These are phyloP conservation scores for Hypanus sabinus DNA, from an alignment of 2,113 vertebrate genomes.

Conservation along the genomic window DNA sequence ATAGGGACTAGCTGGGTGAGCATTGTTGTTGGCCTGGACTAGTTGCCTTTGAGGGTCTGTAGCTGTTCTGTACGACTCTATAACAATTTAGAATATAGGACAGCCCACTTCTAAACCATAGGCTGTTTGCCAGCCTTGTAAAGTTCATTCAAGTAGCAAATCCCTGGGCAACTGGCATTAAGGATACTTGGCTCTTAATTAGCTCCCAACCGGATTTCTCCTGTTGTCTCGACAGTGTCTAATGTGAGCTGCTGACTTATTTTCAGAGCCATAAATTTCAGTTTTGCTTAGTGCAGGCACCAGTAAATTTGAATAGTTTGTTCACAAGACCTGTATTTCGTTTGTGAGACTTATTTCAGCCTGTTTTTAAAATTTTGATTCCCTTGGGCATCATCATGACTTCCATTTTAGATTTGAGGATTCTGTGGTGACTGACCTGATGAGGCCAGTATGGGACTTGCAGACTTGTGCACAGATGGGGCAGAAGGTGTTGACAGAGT, in stretches of 20 bases:
- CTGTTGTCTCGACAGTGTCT: not conserved
- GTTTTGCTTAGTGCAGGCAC: not conserved
- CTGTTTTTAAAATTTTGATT: not conserved
- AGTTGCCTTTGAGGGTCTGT: too few species aligned
- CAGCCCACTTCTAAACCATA: not conserved
- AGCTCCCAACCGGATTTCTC: constrained; percentile 21
- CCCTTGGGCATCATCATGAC: too few species aligned
- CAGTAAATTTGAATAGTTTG: not conserved
- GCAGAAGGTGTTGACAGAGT: too few species aligned
- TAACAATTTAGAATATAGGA: not conserved
- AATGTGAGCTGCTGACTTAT: not conserved
- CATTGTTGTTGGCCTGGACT: too few species aligned
- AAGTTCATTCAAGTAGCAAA: not conserved
- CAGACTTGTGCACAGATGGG: too few species aligned
- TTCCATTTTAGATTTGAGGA: too few species aligned
- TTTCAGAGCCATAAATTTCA: not conserved
- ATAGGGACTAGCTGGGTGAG: too few species aligned
- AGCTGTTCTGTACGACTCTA: too few species aligned
- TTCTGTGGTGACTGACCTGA: too few species aligned
- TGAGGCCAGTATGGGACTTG: too few species aligned
- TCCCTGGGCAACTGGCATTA: constrained; percentile 15
- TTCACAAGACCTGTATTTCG: not conserved
- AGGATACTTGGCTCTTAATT: constrained; percentile 20
- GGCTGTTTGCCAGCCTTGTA: not conserved
- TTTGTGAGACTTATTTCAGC: not conserved